Percentiles rank a stretch among this genome's conserved stretches.
Conservation (phyloP, 2,797 vertebrate genomes). For the Molossus molossus region DNA sequence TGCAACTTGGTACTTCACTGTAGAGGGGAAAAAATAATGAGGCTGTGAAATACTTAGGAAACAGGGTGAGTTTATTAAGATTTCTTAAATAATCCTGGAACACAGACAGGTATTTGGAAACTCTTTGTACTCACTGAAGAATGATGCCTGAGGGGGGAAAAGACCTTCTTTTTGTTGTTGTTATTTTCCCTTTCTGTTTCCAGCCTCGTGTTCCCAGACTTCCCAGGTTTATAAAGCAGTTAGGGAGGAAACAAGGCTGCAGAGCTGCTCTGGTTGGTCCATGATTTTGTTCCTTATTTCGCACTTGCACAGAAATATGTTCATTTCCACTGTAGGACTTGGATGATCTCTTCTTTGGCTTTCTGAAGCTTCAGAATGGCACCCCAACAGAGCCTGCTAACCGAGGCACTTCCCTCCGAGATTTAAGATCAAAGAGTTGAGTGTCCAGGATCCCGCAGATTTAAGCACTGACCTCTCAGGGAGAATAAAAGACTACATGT, state of each 20-base stretch:
- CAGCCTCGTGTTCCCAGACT: neutral
- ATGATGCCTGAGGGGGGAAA: neutral
- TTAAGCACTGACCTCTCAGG: neutral
- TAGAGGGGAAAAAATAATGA: neutral
- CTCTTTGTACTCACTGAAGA: slow-evolving; percentile 26
- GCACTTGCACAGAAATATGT: neutral
- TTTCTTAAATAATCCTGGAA: slow-evolving; percentile 4
- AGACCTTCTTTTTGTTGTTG: neutral
- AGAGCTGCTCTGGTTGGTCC: neutral
- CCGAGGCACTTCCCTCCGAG: neutral
- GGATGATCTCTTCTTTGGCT: neutral
- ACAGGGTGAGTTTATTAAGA: neutral
- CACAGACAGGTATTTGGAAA: neutral
- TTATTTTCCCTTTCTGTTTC: slow-evolving; percentile 36
- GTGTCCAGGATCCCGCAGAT: neutral
- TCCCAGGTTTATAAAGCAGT: neutral
- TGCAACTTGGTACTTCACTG: slow-evolving; percentile 1
- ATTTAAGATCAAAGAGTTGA: slow-evolving; percentile 64
- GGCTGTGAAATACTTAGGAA: neutral
- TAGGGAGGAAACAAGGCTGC: slow-evolving; percentile 11
- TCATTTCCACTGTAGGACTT: neutral
- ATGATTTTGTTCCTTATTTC: neutral
- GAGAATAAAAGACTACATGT: slow-evolving; percentile 65
- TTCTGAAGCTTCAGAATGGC: neutral
- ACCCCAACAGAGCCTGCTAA: neutral